These are phyloP conservation scores for Dendrocopos noguchii DNA, from an alignment of 2,113 vertebrate species.

Conservation along the genomic window DNA sequence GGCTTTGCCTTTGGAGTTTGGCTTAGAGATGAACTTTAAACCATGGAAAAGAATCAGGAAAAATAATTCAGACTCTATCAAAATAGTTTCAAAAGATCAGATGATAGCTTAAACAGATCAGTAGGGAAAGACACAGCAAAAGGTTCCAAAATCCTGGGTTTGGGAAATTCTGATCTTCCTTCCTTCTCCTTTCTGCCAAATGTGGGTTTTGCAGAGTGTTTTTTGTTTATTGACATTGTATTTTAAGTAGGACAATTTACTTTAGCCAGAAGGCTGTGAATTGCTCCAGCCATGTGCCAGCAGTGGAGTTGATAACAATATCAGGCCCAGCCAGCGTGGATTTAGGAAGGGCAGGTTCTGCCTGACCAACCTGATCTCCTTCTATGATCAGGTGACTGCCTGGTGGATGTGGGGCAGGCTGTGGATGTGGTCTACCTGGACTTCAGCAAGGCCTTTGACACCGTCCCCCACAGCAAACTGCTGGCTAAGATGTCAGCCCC, in stretches of 20 bases:
- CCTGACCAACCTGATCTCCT: too few relatives aligned
- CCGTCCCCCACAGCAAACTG: too few relatives aligned
- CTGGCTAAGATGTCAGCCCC: too few relatives aligned
- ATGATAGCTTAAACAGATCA: neutral
- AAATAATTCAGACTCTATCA: neutral
- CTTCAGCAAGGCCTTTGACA: too few relatives aligned
- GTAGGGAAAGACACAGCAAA: neutral
- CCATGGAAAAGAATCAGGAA: neutral
- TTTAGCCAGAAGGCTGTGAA: neutral
- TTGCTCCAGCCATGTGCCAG: fast-evolving
- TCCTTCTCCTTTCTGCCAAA: neutral
- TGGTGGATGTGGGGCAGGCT: too few relatives aligned
- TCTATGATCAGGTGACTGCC: too few relatives aligned
- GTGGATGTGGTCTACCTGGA: too few relatives aligned
- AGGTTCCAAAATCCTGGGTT: fast-evolving
- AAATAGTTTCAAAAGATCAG: neutral
- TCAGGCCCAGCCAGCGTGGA: too few relatives aligned
- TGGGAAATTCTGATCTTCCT: neutral
- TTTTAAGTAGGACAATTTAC: neutral
- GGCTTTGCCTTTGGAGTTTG: neutral
- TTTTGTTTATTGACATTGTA: neutral
- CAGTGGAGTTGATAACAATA: too few relatives aligned
- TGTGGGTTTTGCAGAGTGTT: neutral
- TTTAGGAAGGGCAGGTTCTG: too few relatives aligned
- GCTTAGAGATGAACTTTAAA: neutral